Percentiles rank a stretch among this genome's conserved stretches.
These are phyloP conservation scores for Nowickia ferox DNA, from an alignment of 2,888 invertebrate species.

Conservation along the genomic window DNA sequence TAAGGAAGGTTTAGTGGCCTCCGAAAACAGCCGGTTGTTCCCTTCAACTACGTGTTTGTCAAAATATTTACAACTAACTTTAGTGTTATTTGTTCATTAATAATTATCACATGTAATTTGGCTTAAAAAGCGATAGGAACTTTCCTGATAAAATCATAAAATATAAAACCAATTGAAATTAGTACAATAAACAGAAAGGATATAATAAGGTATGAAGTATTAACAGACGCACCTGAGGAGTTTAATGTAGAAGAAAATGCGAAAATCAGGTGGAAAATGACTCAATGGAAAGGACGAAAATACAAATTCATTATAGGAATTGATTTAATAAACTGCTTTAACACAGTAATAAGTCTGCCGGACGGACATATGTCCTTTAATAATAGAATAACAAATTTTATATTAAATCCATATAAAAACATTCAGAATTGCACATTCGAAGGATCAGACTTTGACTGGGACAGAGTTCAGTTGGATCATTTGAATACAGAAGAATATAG, in stretches of 20 bases:
- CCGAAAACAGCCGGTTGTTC: too few relatives aligned
- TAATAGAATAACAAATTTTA: slow-evolving; percentile 13
- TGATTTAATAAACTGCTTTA: slow-evolving; percentile 32
- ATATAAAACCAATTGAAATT: not conserved
- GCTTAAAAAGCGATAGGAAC: too few relatives aligned
- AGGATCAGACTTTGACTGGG: not conserved
- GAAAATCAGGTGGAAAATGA: slow-evolving; percentile 47
- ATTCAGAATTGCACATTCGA: slow-evolving; percentile 29
- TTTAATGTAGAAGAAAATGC: slow-evolving; percentile 22
- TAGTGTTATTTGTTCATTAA: too few relatives aligned
- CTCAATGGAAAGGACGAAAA: slow-evolving; percentile 18
- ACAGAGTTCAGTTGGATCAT: slow-evolving; percentile 35
- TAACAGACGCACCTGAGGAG: slow-evolving; percentile 28
- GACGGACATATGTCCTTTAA: slow-evolving; percentile 31
- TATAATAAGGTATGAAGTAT: not conserved
- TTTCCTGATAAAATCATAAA: too few relatives aligned
- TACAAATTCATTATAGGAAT: slow-evolving; percentile 49
- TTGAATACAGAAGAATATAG: slow-evolving; percentile 43
- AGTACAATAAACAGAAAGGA: slow-evolving; percentile 2
- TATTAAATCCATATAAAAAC: slow-evolving; percentile 38
- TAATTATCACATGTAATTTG: too few relatives aligned
- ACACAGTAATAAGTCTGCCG: slow-evolving; percentile 49
- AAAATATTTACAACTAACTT: too few relatives aligned
- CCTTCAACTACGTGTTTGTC: too few relatives aligned
- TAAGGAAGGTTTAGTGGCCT: too few relatives aligned